Evolutionary conservation across 2,797 vertebrate species (phyloP).

Genomic region (Aeoliscus strigatus): DNA sequence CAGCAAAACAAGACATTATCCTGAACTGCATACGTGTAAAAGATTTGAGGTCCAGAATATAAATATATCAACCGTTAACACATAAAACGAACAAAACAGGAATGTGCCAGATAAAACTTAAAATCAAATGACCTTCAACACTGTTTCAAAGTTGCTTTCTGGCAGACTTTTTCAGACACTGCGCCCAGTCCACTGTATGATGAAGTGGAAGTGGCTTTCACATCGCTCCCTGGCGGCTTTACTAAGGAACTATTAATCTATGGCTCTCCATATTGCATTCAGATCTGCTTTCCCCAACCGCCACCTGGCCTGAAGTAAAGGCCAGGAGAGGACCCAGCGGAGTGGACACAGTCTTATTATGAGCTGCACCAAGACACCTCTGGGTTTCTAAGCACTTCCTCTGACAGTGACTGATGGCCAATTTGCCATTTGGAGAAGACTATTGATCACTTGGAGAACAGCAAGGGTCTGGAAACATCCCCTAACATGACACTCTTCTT

Average conservation of each 20-base stretch:
- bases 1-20: slow-evolving; percentile 21
- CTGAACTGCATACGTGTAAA: slow-evolving; percentile 3
- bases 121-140: slow-evolving; percentile 44
- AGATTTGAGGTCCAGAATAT: no score
- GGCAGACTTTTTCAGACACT: slow-evolving; percentile 25
- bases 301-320: slow-evolving; percentile 67
- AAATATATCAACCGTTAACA: slow-evolving; percentile 4
- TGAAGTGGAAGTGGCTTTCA: slow-evolving; percentile 68
- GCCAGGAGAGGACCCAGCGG: slow-evolving; percentile 67
- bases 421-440: slow-evolving; percentile 74
- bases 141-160: slow-evolving; percentile 25
- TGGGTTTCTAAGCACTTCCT: slow-evolving; percentile 68
- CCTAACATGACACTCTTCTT: slow-evolving; percentile 47
- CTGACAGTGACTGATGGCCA: slow-evolving; percentile 79
- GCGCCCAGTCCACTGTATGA: slow-evolving; percentile 48
- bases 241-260: slow-evolving; percentile 74
- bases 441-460: slow-evolving; percentile 72
- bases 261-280: slow-evolving; percentile 71
- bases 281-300: slow-evolving; percentile 62
- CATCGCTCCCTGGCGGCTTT: slow-evolving; percentile 70
- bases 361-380: slow-evolving; percentile 72
- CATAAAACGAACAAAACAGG: slow-evolving; percentile 6
- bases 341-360: slow-evolving; percentile 69
- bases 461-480: slow-evolving; percentile 59
- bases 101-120: slow-evolving; percentile 12